These are phyloP conservation scores for Pharmacophagus antenor DNA, from an alignment of 2,888 invertebrate genomes.

Conservation along the genomic window DNA sequence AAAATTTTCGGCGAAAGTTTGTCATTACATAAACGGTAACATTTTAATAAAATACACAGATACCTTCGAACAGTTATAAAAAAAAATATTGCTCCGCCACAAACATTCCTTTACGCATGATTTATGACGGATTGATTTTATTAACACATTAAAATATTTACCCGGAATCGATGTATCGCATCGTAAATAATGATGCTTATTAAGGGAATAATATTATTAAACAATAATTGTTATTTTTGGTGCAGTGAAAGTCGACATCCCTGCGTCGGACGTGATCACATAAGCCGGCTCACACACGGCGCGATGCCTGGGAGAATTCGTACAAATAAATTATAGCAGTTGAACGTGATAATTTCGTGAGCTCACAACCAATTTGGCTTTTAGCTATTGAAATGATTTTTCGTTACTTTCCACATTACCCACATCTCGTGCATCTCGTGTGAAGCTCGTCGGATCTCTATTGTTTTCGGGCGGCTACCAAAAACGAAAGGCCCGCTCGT, in stretches of 20 bases:
- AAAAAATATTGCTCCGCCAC: neutral
- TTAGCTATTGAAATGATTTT: conserved; percentile 77
- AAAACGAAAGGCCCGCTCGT: conserved; percentile 33
- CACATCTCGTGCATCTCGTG: conserved; percentile 62
- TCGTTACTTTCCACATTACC: conserved; percentile 70
- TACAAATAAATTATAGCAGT: conserved; percentile 67
- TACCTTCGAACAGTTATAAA: neutral
- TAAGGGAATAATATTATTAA: neutral
- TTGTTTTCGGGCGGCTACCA: conserved; percentile 55
- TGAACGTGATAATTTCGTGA: conserved; percentile 75
- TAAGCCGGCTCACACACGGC: conserved; percentile 67
- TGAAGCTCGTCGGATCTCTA: conserved; percentile 56
- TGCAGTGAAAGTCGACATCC: conserved; percentile 32
- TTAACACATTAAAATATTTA: conserved; percentile 18
- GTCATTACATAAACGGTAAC: neutral
- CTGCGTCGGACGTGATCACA: conserved; percentile 54
- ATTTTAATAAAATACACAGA: neutral
- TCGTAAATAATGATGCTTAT: neutral
- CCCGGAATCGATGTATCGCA: conserved; percentile 18
- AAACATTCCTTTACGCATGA: conserved; percentile 7
- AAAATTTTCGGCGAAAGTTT: neutral
- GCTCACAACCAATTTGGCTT: conserved; percentile 69
- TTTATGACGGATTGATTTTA: conserved; percentile 12
- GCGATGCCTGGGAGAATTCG: conserved; percentile 63
- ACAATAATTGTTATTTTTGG: neutral